Percentiles rank a stretch among this genome's conserved stretches.
phyloP scores from a whole-genome alignment of 2,113 vertebrate species.

The Jacana jacana region DNA sequence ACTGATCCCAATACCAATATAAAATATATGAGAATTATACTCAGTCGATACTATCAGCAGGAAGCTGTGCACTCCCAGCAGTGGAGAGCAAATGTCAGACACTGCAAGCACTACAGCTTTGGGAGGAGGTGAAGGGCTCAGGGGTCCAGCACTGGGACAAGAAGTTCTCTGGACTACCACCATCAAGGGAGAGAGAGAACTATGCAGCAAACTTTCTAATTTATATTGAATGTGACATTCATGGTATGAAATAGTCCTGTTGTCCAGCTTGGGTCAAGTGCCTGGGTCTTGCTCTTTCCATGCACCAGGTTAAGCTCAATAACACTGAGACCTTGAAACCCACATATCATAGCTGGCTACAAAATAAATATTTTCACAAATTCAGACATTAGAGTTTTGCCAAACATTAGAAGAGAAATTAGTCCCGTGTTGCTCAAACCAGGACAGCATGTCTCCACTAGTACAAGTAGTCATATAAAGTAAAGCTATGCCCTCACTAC shows the following conservation, averaged over 20 bases:
- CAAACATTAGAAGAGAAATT: background rate
- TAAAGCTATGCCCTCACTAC: background rate
- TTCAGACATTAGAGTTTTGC: background rate
- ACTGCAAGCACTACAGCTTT: background rate
- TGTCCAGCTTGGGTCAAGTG: background rate
- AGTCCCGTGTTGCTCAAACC: background rate
- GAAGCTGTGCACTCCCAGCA: background rate
- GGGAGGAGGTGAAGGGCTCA: background rate
- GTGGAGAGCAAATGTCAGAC: background rate
- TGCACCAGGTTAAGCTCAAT: background rate
- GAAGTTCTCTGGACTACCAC: background rate
- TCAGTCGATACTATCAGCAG: background rate
- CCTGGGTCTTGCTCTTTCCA: background rate
- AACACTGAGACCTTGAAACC: background rate
- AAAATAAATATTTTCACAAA: background rate
- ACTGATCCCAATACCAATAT: background rate
- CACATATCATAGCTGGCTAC: background rate
- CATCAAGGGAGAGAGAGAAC: background rate
- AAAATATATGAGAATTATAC: no score
- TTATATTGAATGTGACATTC: background rate
- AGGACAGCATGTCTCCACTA: background rate
- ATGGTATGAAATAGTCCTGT: background rate
- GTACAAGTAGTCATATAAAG: background rate
- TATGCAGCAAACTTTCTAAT: background rate
- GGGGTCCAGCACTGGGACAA: background rate